Conservation (phyloP, 2,113 vertebrate genomes). For the Alethe diademata region DNA sequence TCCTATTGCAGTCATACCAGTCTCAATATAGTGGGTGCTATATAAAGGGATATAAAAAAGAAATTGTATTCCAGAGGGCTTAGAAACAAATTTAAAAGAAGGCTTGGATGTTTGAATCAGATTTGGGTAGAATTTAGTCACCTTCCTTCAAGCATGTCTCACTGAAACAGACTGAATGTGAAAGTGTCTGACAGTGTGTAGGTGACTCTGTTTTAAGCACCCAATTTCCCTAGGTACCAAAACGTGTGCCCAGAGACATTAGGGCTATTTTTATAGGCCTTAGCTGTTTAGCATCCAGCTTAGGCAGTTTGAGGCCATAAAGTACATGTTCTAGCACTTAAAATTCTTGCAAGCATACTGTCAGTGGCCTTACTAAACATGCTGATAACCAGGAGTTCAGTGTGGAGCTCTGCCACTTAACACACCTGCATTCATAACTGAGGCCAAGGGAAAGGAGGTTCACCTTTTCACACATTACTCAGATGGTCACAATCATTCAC, state of each 20-base stretch:
- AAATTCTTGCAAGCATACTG: neutral
- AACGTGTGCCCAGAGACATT: neutral
- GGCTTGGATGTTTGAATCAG: neutral
- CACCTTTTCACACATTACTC: neutral
- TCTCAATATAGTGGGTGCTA: neutral
- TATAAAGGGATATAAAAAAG: neutral
- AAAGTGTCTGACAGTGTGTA: neutral
- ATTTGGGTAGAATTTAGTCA: neutral
- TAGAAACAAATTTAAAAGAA: neutral
- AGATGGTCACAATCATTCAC: neutral
- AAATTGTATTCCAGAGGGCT: neutral
- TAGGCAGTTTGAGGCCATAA: neutral
- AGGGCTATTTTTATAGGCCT: neutral
- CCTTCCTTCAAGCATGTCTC: neutral
- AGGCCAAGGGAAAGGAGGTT: neutral
- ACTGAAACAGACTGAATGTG: neutral
- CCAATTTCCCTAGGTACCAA: neutral
- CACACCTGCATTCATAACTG: neutral
- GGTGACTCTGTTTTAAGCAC: neutral
- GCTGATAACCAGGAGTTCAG: neutral
- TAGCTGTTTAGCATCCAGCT: neutral
- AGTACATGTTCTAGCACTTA: neutral
- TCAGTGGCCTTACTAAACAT: neutral
- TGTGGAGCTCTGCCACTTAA: neutral
- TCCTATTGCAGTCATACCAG: neutral